Percentiles rank a stretch among this genome's conserved stretches.
These are phyloP conservation scores for Ischnura elegans DNA, from an alignment of 2,888 invertebrate species.

Conservation along the genomic window DNA sequence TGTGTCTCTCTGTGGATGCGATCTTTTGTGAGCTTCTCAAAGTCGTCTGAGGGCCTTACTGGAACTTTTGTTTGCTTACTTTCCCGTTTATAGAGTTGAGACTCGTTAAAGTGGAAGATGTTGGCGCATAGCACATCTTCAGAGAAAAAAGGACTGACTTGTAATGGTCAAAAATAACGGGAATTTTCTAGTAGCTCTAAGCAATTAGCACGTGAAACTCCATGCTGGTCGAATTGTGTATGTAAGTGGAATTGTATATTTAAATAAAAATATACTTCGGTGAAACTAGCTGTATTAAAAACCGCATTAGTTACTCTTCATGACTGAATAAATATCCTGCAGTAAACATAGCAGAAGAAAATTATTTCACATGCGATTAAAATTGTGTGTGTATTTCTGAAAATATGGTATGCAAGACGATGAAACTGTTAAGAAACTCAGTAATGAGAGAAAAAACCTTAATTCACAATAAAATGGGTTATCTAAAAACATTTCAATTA, in stretches of 20 bases:
- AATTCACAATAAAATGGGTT: too few relatives aligned
- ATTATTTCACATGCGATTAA: not conserved
- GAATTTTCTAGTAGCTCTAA: not conserved
- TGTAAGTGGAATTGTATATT: not conserved
- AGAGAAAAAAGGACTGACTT: not conserved
- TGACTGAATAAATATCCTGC: too few relatives aligned
- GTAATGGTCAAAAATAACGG: not conserved
- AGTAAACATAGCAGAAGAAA: too few relatives aligned
- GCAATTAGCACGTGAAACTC: not conserved
- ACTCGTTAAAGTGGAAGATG: not conserved
- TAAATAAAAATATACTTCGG: not conserved
- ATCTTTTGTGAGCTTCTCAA: not conserved
- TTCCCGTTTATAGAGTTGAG: not conserved
- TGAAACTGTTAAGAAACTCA: too few relatives aligned
- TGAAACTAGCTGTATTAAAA: not conserved
- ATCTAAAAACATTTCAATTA: too few relatives aligned
- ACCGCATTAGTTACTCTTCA: not conserved
- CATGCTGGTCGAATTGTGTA: not conserved
- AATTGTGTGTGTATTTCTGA: too few relatives aligned
- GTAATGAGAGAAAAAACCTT: too few relatives aligned
- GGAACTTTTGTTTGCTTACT: not conserved
- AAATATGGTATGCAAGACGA: too few relatives aligned
- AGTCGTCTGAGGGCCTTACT: constrained; percentile 2
- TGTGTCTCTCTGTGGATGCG: not conserved
- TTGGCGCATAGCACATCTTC: not conserved